Conservation (phyloP, 2,888 invertebrate species). For the Pyralis farinalis region DNA sequence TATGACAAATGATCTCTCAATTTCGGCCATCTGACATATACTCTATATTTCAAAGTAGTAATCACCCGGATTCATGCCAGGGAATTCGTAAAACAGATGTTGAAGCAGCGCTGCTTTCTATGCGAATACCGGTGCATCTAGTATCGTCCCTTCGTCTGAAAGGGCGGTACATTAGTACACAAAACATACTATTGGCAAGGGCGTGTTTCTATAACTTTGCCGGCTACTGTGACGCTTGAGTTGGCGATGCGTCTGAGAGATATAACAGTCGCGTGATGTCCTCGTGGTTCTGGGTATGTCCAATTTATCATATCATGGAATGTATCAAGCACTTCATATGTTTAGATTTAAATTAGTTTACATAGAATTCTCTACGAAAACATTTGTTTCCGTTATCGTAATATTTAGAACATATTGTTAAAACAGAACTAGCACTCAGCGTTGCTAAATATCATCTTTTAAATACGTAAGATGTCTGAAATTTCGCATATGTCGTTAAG, state of each 20-base stretch:
- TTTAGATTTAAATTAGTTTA: neutral
- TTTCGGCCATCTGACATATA: constrained; percentile 57
- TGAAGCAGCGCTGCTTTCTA: constrained; percentile 54
- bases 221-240: constrained; percentile 41
- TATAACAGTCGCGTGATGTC: constrained; percentile 47
- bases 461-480: neutral
- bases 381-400: neutral
- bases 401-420: neutral
- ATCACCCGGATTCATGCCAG: constrained; percentile 66
- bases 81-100: constrained; percentile 60
- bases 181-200: constrained; percentile 40
- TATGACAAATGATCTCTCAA: constrained; percentile 56
- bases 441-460: neutral
- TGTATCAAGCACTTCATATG: neutral
- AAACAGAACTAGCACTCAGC: neutral
- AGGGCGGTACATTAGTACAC: constrained; percentile 44
- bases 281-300: constrained; percentile 64
- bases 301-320: constrained; percentile 13
- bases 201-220: constrained; percentile 29
- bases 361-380: neutral
- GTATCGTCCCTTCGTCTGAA: constrained; percentile 54
- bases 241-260: constrained; percentile 52
- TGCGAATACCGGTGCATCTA: constrained; percentile 50
- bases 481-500: neutral
- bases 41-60: constrained; percentile 44